Base-by-base conservation (phyloP, 1,140 invertebrate species). In the Solenopsis fugax region DNA sequence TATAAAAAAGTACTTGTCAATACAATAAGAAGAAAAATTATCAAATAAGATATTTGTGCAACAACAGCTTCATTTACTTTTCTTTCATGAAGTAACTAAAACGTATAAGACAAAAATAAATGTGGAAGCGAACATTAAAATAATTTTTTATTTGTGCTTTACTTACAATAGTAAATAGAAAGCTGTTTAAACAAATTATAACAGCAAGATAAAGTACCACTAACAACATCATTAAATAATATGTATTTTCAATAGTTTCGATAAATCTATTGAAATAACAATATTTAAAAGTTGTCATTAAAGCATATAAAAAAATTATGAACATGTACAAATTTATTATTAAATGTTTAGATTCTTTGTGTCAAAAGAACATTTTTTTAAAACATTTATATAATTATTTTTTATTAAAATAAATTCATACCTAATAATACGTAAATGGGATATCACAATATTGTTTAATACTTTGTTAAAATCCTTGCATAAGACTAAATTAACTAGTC, bases 141-240 rank as follows among this genome's bases (percentile, higher is more conserved):
- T 54, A 54, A 7, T 54, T n/a, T 29, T 29, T 1, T 29, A 29
- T 29, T 12, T 5, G 4, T 4, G 24, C 10, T 21, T 18, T 7
- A 45, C 0, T 87, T 58, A 87, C 87, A 9, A 13, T 52, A 13
- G 73, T 6, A 18, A 88, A 7, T 12, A 73, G 24, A 9, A 87
- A 82, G 12, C 67, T 52, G 7, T 37, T 67, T 10, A 88, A 4
- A 52, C 65, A 88, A 56, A 48, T 21, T 50, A 81, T n/a, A 0
- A 41, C 48, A 24, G 50, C 52, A 29, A 87, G 87, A 45, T 81
- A 81, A 10, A 87, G 2, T 34, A 87, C 54, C 18, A 87, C 4
- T 9, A 13, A 29, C 16, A 88, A 41, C 13, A 88, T 13, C 56
- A 82, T 58, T 12, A 88, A 29, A 2, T 58, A 29, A 4, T 56